Evolutionary conservation across 2,888 invertebrate genomes (phyloP), one percentile per base, ranked within the genome.

Genomic region (Pemphredon lugubris): DNA sequence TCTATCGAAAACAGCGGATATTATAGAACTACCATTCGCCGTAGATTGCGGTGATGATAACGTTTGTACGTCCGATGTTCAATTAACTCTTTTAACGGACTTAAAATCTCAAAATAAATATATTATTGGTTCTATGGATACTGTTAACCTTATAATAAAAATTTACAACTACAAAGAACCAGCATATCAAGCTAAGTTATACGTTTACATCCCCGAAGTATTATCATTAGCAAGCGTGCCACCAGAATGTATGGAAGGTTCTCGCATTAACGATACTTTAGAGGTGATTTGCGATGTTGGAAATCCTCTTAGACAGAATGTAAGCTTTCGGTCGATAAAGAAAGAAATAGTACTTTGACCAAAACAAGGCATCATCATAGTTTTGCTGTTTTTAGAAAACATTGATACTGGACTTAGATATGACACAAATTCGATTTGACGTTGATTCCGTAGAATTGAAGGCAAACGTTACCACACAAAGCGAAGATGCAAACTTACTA

Each of bases 391-490:
- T n/a, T 26, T 57, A 88, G 87, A 75, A 75, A 75, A 76, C 40
- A 9, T 23, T 88, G 2, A 58, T 4, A 5, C 65, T 86, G 32
- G 81, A 83, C 50, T 68, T 87, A 34, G 85, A 87, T 54, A 83
- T 80, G 82, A 83, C 61, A 39, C 65, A 58, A 20, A 39, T 77
- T 2, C 84, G 81, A 39, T 84, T 72, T 16, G 79, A 72, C 61
- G 63, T 69, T 0, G 74, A 80, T 21, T 37, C 66, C 11, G 64
- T 90, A 2, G 44, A 75, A 26, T 79, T 91, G 44, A 21, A 20
- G 2, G 76, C 86, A 5, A 84, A 73, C 20, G 76, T 89, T 11
- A 76, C 77, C 11, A 90, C 90, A n/a, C 87, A 84, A 47, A 90
- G 90, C 59, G 79, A 85, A 26, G 89, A 90, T 69, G 57, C 63